Evolutionary conservation across 2,113 vertebrate species (phyloP), one percentile per base, ranked within the genome.

Genomic region (Picathartes gymnocephalus): DNA sequence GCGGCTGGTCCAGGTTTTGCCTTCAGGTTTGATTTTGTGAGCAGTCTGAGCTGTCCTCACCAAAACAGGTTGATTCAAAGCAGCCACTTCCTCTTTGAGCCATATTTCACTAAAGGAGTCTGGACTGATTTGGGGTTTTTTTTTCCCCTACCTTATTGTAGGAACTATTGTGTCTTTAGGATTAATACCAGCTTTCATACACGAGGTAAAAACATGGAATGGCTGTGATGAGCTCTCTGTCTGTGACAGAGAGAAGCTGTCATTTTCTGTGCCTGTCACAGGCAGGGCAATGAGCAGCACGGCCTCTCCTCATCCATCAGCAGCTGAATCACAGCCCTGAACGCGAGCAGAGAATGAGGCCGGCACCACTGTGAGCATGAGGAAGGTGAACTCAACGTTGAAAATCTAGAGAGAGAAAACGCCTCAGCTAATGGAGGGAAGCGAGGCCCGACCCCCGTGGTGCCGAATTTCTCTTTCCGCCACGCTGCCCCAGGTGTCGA

Each of bases 311-410:
- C 66, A 9, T 2, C 15, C 27, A 5, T 28, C 18, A 1, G 50
- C 51, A 7, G 50, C 91, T 15, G 30, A 7, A 21, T 15, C 15
- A 5, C 44, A 37, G 66, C 83, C 4, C 64, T 0, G 24, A 27
- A 3, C 0, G 7, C 2, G 0, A 12, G 84, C 30, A 4, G 47
- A 8, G 78, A 4, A 18, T 0, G 70, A 39, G 85, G 51, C 56
- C 48, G 0, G 28, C 3, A 1, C 5, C 33, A 0, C 65, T 0
- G 48, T 0, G 15, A 51, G 70, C 66, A 0, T 0, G 15, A 11
- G 25, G 15, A 33, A 42, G 64, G 68, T 24, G 80, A 87, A 8
- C 37, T 13, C 58, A 4, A 0, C 7, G 7, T 0, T 2, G 37
- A 27, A 25, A 45, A 27, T 0, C 6, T 0, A 3, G 10, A 2